Evolutionary conservation across 2,797 vertebrate species (phyloP).

Genomic region (Anniella stebbinsi): DNA sequence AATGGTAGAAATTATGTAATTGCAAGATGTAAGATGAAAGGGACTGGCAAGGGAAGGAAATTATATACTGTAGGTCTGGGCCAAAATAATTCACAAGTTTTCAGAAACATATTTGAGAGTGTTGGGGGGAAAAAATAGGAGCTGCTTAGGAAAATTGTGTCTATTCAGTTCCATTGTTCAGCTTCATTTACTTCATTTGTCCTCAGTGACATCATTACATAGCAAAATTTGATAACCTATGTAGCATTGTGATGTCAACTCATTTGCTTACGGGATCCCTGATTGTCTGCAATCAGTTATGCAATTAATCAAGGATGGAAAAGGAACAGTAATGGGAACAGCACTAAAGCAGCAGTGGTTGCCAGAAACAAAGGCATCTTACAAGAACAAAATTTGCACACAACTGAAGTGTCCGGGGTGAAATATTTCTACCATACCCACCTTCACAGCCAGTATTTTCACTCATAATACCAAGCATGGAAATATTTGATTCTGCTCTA

Average conservation of each 20-base stretch:
- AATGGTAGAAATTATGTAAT: background rate
- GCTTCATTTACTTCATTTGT: background rate
- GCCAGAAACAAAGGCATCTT: background rate
- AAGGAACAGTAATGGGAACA: background rate
- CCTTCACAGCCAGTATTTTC: background rate
- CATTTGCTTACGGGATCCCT: no score
- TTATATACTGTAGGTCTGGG: background rate
- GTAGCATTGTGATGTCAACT: no score
- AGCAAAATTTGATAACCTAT: background rate
- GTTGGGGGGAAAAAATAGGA: background rate
- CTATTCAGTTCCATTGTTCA: background rate
- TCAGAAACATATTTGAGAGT: background rate
- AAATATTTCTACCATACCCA: background rate
- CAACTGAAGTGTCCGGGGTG: background rate
- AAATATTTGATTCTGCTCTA: background rate
- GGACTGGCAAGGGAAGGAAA: background rate
- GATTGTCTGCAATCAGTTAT: background rate
- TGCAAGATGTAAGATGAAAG: background rate
- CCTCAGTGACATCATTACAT: background rate
- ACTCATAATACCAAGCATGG: background rate
- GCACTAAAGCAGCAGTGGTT: background rate
- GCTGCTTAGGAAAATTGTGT: background rate
- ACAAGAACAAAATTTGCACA: background rate
- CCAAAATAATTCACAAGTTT: background rate
- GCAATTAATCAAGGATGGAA: no score